Evolutionary conservation across 2,888 invertebrate species (phyloP), one percentile per base, ranked within the genome.

Genomic region (Plebejus argus): DNA sequence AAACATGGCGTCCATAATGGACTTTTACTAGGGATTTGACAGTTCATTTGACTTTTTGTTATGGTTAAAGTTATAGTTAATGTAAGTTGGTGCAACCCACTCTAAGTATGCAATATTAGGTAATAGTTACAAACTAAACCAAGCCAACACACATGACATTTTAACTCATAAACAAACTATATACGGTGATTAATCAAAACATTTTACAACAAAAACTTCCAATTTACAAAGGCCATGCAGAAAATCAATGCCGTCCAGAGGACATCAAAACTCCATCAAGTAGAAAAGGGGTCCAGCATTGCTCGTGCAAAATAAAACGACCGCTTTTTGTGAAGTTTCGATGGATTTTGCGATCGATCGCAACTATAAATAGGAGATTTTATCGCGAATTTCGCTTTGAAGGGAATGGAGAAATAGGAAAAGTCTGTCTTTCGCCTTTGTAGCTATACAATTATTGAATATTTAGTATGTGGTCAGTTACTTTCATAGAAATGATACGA

Each of bases 231-330:
- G 45, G 49, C 53, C 74, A 7, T 49, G 76, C 70, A 75, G 70
- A 78, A 78, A 81, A 82, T 80, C 81, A 82, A 82, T 82, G 81
- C 81, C 81, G 83, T 79, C 83, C 81, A 81, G 84, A 85, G 84
- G 88, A 87, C 87, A 91, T 91, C 89, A 91, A 90, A 91, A 87
- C 84, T 87, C 90, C 90, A 90, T 91, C 89, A 90, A 83, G 85
- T 79, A 84, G 80, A 82, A 81, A 82, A 82, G 82, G 85, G 85
- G 83, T 83, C 83, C 80, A 85, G 88, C 88, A 84, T 89, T 70
- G 78, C 78, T 70, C 74, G 78, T 78, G 79, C 78, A 79, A 76
- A 81, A 80, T 81, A 80, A 79, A 78, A 77, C 77, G 28, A 58
- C 76, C 45, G 45, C 33, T 15, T 45, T 35, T 49, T 39, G 66